Base-by-base conservation (phyloP, 2,888 invertebrate genomes). In the Ophioninae sp. region DNA sequence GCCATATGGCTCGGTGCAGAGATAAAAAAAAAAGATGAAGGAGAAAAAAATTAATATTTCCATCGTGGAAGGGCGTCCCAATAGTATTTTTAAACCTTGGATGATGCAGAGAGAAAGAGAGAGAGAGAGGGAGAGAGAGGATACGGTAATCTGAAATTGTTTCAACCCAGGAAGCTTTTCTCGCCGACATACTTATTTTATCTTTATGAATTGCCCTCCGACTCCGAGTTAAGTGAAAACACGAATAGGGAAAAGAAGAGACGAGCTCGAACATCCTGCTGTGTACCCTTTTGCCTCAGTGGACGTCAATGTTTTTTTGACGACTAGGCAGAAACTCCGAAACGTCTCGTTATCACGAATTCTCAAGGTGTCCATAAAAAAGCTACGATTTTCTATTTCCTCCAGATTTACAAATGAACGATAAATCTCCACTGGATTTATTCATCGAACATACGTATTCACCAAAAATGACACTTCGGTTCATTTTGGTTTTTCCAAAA, bases 31-130 rank as follows among this genome's bases (percentile, higher is more conserved):
- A 79, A 79, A 79, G 9, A 81, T 82, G 86, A 88, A 85, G 88
- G 86, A 89, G 88, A 90, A 90, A 89, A 87, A 88, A 85, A 84
- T 86, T 86, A 85, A 86, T 86, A 86, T 89, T 89, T 89, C 85
- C 87, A 88, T 85, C 83, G 85, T 81, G 82, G 79, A 85, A 85
- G 85, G 84, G 85, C 82, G 71, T 23, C 79, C 75, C 69, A 68
- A 51, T 68, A 73, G 77, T 83, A 83, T 83, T 79, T 85, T 80
- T 77, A 82, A 80, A 78, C 80, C 23, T 69, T 58, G 63, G 72
- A 81, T 59, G 59, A 81, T 81, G 65, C 41, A 41, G 61, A 37
- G 73, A 41, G 23, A 13, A 39, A 65, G 65, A 65, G 39, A 72
- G 22, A 44, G 13, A 9, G 39, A 13, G 58, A 23, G 61, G 0